Percentiles rank a stretch among this genome's conserved stretches.
These are phyloP conservation scores for Iguana delicatissima DNA, from an alignment of 2,797 vertebrate genomes.

Conservation along the genomic window DNA sequence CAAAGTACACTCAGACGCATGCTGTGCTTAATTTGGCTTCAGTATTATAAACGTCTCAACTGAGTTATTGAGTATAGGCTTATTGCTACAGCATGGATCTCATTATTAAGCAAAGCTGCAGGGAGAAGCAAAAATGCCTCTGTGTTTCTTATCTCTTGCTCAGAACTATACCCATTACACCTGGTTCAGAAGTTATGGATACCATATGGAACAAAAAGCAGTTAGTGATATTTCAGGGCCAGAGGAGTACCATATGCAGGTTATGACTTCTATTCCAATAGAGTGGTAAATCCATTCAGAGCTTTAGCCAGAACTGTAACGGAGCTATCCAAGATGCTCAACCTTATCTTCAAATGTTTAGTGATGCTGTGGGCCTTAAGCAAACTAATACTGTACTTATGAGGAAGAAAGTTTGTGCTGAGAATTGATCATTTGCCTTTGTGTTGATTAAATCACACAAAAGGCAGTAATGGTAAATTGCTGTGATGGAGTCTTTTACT, in stretches of 20 bases:
- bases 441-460: too few relatives aligned
- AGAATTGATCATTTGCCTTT: too few relatives aligned
- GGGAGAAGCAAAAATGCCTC: not conserved
- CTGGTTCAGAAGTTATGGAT: not conserved
- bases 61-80: not conserved
- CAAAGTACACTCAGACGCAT: constrained; percentile 26
- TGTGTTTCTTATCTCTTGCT: not conserved
- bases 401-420: too few relatives aligned
- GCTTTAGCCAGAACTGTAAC: too few relatives aligned
- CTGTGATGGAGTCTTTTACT: too few relatives aligned
- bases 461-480: too few relatives aligned
- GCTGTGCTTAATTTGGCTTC: constrained; percentile 46
- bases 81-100: not conserved
- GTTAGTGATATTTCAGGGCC: not conserved
- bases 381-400: too few relatives aligned
- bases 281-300: too few relatives aligned
- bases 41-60: not conserved
- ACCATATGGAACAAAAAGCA: not conserved
- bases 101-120: not conserved
- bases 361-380: too few relatives aligned
- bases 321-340: too few relatives aligned
- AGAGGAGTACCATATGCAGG: not conserved
- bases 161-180: not conserved
- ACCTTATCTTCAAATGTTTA: too few relatives aligned
- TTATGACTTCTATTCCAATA: too few relatives aligned